Evolutionary conservation across 92 coral and sea anemone species (phyloP), one percentile per base, ranked within the genome.

Genomic region (Nematostella vectensis): DNA sequence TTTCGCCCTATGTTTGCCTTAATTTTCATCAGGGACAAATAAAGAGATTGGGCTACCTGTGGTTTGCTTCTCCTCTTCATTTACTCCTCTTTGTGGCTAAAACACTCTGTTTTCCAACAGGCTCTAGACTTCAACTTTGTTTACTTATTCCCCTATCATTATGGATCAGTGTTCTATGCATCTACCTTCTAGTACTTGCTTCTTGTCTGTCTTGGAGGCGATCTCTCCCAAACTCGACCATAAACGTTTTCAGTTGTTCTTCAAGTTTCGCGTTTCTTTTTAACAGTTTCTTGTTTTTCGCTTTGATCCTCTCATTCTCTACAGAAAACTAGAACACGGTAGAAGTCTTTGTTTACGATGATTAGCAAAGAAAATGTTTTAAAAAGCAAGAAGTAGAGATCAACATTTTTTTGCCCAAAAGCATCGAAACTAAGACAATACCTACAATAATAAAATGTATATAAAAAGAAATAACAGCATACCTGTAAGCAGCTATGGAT

Each of bases 401-500:
- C n/a, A n/a, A n/a, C n/a, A n/a, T n/a, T n/a, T n/a, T n/a, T n/a
- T n/a, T n/a, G n/a, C n/a, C n/a, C n/a, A n/a, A n/a, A n/a, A n/a
- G n/a, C n/a, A n/a, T n/a, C n/a, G n/a, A n/a, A n/a, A 33, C 40
- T 15, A 33, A 6, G 40, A 6, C 40, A 33, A 6, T 6, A 15
- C 8, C 15, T 33, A 33, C 8, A 15, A 6, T 6, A 33, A 33
- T 33, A 15, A 33, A 33, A 15, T 33, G 40, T 15, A 33, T 6
- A 33, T 33, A 33, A 33, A 33, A 6, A 33, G 15, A 15, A 33
- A 33, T 15, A 33, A 33, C 40, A 15, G 15, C 40, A 33, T 74
- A 85, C 94, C 68, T 75, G 57, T 45, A 80, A 48, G 57, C 94
- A 85, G 63, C 78, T 82, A 61, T 85, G 94, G 25, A 85, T 71